These are phyloP conservation scores for Nymphalis c-album DNA, from an alignment of 2,888 invertebrate species.

Conservation along the genomic window DNA sequence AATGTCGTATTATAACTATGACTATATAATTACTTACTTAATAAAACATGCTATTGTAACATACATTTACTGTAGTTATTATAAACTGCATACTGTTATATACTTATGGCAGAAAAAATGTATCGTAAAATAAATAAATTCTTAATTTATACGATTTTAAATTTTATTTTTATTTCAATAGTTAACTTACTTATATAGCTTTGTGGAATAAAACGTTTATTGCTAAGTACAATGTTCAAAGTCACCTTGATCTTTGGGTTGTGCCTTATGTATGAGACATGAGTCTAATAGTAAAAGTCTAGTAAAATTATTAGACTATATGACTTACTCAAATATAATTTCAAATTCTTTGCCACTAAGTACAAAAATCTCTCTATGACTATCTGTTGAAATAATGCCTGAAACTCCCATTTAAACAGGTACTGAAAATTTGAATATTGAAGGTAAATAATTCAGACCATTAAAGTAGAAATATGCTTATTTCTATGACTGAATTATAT, in stretches of 20 bases:
- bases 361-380: too few species aligned
- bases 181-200: neutral
- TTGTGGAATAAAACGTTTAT: neutral
- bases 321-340: too few species aligned
- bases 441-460: too few species aligned
- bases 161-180: neutral
- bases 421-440: too few species aligned
- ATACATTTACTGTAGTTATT: neutral
- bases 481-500: too few species aligned
- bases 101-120: conserved; percentile 75
- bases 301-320: too few species aligned
- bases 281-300: too few species aligned
- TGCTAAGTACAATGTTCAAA: neutral
- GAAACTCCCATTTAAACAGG: too few species aligned
- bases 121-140: conserved; percentile 69
- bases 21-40: conserved; percentile 17
- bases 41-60: neutral
- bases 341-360: too few species aligned
- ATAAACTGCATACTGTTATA: conserved; percentile 30
- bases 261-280: neutral
- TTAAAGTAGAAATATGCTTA: too few species aligned
- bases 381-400: too few species aligned
- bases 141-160: conserved; percentile 21
- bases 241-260: conserved; percentile 8
- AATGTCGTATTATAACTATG: neutral